A percentile compares a stretch with the other conserved stretches of the same genome.
Conservation (phyloP, 2,797 vertebrate species). For the Pseudochaenichthys georgianus region DNA sequence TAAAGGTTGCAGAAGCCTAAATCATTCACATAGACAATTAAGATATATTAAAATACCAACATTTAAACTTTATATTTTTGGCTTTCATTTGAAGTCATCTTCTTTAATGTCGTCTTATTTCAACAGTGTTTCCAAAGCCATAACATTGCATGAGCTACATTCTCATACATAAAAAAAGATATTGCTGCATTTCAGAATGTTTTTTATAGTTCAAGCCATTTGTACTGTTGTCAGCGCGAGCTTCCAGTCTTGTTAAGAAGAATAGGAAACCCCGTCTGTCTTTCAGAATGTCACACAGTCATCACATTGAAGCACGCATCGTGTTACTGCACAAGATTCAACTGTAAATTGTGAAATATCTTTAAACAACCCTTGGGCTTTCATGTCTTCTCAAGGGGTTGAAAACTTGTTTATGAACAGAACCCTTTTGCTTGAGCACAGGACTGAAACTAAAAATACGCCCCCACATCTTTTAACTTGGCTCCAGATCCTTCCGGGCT, state of each 20-base stretch:
- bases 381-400: constrained; percentile 1
- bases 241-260: background rate
- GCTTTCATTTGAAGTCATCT: background rate
- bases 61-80: constrained; percentile 11
- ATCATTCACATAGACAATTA: background rate
- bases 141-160: background rate
- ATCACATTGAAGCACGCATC: constrained; percentile 85
- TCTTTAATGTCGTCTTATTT: constrained; percentile 6
- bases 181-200: background rate
- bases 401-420: constrained; percentile 12
- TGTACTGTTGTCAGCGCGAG: background rate
- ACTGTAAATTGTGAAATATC: constrained; percentile 79
- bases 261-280: background rate
- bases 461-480: constrained; percentile 37
- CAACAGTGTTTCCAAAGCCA: background rate
- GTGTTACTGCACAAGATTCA: background rate
- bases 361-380: background rate
- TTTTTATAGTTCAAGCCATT: background rate
- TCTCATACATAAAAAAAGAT: background rate
- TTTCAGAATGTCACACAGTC: constrained; percentile 27
- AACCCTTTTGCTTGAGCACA: constrained; percentile 24
- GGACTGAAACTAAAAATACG: constrained; percentile 53
- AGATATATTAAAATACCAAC: background rate
- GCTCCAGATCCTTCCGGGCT: constrained; percentile 37
- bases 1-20: background rate